Evolutionary conservation across 2,797 vertebrate genomes (phyloP), one percentile per base, ranked within the genome.

Genomic region (Clarias platycephalus): DNA sequence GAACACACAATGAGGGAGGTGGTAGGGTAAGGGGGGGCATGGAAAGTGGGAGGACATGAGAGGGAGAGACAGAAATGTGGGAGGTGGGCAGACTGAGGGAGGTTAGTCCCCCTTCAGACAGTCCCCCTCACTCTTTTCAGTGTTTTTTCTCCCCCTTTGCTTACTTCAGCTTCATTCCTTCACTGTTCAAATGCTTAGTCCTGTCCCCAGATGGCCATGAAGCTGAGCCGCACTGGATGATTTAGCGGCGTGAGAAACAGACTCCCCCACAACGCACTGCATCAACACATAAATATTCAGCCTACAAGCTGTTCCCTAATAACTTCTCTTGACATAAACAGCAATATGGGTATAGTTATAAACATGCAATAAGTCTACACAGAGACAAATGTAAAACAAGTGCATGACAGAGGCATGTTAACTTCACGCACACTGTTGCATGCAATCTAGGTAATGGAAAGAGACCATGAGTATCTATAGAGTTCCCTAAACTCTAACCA

Each of bases 1-100:
- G 76, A 87, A 83, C 80, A 92, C 91, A 93, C 92, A 95, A 94
- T 93, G 89, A 89, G 55, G 88, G 88, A 82, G 88, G 90, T 88
- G 90, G 84, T 78, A 71, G 60, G 88, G 87, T 34, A 83, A 74
- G 79, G 2, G 49, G 49, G 49, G 49, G 79, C 62, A 72, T 84
- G 63, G 79, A 79, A 86, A 85, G 81, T 62, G 53, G 82, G 40
- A 34, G 24, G 64, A 85, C 71, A 86, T 63, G 40, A 86, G 82
- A 82, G 87, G 57, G 83, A 77, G 64, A 79, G 77, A 72, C 44
- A 66, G 53, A 83, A 67, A 63, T 70, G 77, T 79, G 70, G 83
- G 22, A 82, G 77, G 81, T 26, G 81, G 82, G 37, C 60, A 74
- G 77, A 64, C 80, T 78, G 77, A 89, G 83, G 74, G 83, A 60